A percentile compares a stretch with the other conserved stretches of the same genome.
Evolutionary conservation across 2,113 vertebrate genomes (phyloP).

Genomic region (Plotosus lineatus): DNA sequence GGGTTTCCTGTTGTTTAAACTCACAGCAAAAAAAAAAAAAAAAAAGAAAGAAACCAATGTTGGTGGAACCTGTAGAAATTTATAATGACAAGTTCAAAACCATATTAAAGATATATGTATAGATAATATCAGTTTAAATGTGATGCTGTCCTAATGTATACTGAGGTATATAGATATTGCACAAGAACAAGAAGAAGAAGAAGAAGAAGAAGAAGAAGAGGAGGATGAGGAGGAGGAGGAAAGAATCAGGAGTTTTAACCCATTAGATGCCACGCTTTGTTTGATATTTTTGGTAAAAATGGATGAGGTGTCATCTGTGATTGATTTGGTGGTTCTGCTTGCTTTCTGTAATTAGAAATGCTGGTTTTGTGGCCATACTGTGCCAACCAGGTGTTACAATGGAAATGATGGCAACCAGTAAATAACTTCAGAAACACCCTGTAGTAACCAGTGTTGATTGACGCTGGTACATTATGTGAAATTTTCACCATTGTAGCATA

Average conservation of each 20-base stretch:
- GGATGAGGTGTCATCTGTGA: background rate
- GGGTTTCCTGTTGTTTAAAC: slow-evolving; percentile 1
- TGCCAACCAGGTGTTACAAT: background rate
- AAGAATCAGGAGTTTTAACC: background rate
- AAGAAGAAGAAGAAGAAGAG: too few species aligned
- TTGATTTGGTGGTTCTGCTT: background rate
- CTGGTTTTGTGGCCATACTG: background rate
- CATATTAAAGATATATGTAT: background rate
- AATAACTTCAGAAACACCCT: background rate
- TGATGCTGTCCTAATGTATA: background rate
- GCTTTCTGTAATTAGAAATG: background rate
- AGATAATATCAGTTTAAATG: background rate
- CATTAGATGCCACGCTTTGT: background rate
- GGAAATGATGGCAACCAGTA: background rate
- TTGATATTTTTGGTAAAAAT: background rate
- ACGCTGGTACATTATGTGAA: background rate
- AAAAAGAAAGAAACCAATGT: too few species aligned
- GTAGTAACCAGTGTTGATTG: background rate
- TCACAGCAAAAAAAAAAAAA: background rate
- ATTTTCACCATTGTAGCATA: background rate
- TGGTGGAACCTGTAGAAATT: background rate
- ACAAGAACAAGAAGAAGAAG: too few species aligned
- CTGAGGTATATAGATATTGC: background rate
- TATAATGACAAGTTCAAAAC: background rate
- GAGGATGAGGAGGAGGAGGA: too few species aligned